Base-by-base conservation (phyloP, 2,888 invertebrate species). In the Caenorhabditis sp. region DNA sequence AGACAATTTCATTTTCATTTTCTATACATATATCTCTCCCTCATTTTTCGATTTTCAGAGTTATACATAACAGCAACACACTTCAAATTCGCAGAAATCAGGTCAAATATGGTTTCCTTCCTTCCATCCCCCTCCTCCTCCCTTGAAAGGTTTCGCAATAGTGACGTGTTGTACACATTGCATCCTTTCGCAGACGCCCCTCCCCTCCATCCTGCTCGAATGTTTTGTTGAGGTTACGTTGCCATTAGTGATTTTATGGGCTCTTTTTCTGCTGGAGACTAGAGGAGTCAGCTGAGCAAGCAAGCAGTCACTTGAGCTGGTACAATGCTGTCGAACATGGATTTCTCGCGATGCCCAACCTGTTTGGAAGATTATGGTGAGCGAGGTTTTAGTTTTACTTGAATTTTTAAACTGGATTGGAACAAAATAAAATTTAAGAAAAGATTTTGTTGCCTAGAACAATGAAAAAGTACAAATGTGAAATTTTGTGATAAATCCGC, bases 341-440 rank as follows among this genome's bases (percentile, higher is more conserved):
- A 82, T 22, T 82, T 82, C 51, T 50, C 72, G 6, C 51, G 82
- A 51, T 82, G 82, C 68, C 70, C 78, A n/a, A 82, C 82, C 6
- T 82, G 82, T 58, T 69, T 82, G 67, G 82, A 82, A 20, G 78
- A 82, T 64, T 82, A 78, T 35, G 82, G 82, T 82, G 11, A 58
- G 76, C 26, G 18, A 47, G 9, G 9, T n/a, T n/a, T n/a, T n/a
- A n/a, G n/a, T n/a, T n/a, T n/a, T n/a, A n/a, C n/a, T n/a, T n/a
- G 32, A 32, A 32, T 32, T 32, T n/a, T n/a, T n/a, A n/a, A n/a
- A n/a, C n/a, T n/a, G n/a, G n/a, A n/a, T n/a, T n/a, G n/a, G 40
- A 40, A 40, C 6, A 18, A 20, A 37, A 32, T 32, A 4, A 9
- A 32, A 22, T 18, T 13, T 28, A 2, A 20, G 3, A 5, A 13